Evolutionary conservation across 37 sponge, comb jelly and placozoan species (phyloP), one percentile per base, ranked within the genome.

Genomic region (Oscarella lobularis): DNA sequence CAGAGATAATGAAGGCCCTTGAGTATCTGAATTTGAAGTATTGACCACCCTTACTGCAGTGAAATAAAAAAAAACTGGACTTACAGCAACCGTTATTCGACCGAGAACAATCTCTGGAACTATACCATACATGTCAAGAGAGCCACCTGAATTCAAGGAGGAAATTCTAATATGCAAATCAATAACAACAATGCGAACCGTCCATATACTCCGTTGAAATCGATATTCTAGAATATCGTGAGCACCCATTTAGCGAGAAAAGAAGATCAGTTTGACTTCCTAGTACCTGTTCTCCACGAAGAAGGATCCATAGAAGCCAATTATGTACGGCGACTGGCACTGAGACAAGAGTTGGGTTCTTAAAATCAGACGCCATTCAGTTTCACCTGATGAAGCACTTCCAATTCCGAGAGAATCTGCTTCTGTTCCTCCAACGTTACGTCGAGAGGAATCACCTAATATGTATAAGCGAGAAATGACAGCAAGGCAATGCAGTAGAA

Each of bases 171-270:
- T 37, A 2, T 77, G 36, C 29, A 31, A 20, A 27, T 4, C 5
- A 34, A 14, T 35, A 34, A 68, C 6, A 68, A 68, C 29, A 4
- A 30, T 3, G 36, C 84, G 66, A 41, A 82, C 92, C 92, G 75
- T 92, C 94, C 94, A 92, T 89, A 36, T 89, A 92, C 40, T 94
- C 95, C 6, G 90, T 87, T 38, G 88, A 91, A 9, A 91, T 85
- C 3, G 85, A 87, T 72, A 91, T 91, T 73, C 88, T 84, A 35
- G 20, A 34, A 5, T 27, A 48, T 20, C 60, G 20, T 27, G 60
- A 27, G 20, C 60, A 48, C 20, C 20, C 60, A 9, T 48, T n/a
- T n/a, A n/a, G n/a, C n/a, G n/a, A n/a, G n/a, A n/a, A n/a, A n/a
- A n/a, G n/a, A n/a, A n/a, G n/a, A n/a, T n/a, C n/a, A n/a, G n/a